Evolutionary conservation across 2,888 invertebrate genomes (phyloP).

Genomic region (Abscondita cerata): DNA sequence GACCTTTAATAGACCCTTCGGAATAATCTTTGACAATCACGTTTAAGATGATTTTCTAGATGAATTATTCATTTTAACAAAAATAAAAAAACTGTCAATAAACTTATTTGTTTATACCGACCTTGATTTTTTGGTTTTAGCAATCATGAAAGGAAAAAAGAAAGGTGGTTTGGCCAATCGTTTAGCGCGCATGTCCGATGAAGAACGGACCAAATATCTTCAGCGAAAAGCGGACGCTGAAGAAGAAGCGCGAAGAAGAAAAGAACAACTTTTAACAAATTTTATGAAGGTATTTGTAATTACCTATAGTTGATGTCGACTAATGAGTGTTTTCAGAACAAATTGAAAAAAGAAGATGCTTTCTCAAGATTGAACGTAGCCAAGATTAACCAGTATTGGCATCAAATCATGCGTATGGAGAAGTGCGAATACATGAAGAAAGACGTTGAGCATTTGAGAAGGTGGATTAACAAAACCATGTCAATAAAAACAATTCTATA

Average conservation of each 20-base stretch:
- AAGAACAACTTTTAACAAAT: constrained; percentile 78
- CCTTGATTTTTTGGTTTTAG: background rate
- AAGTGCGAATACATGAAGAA: constrained; percentile 70
- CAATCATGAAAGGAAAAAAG: constrained; percentile 58
- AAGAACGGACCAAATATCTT: constrained; percentile 79
- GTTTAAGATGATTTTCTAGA: too few species aligned
- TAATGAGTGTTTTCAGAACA: constrained; percentile 68
- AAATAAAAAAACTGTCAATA: too few species aligned
- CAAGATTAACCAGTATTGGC: constrained; percentile 87
- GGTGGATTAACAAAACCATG: constrained; percentile 68
- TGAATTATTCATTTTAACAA: too few species aligned
- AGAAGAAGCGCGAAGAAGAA: constrained; percentile 79
- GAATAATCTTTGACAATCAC: too few species aligned
- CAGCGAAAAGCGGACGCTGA: constrained; percentile 84
- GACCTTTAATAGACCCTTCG: too few species aligned
- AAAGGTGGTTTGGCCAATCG: constrained; percentile 79
- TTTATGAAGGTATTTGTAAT: constrained; percentile 78
- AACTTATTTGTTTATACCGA: too few species aligned
- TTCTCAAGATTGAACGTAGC: constrained; percentile 80
- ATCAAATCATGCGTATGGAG: constrained; percentile 74
- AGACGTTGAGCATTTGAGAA: constrained; percentile 61
- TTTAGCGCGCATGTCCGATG: constrained; percentile 84
- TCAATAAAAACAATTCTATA: constrained; percentile 74
- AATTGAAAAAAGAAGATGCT: constrained; percentile 81
- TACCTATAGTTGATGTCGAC: too few species aligned